Evolutionary conservation across 2,888 invertebrate species (phyloP).

Genomic region (Carabus problematicus): DNA sequence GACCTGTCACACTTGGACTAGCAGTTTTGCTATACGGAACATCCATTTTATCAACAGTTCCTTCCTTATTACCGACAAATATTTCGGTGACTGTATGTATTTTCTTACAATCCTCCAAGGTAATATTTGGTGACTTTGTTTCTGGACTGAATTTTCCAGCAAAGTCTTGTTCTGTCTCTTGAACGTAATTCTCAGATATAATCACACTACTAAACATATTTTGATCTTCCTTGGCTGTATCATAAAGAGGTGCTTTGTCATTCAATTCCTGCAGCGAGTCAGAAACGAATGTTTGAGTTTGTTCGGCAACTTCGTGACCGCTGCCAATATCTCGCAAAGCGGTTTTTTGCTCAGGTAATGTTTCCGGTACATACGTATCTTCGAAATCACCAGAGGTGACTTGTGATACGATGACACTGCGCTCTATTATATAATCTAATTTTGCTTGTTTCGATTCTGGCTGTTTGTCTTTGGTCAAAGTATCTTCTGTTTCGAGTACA

Average conservation of each 20-base stretch:
- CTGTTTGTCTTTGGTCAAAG: slow-evolving; percentile 51
- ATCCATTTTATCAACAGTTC: slow-evolving; percentile 48
- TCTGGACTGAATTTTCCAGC: slow-evolving; percentile 60
- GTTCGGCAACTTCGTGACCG: slow-evolving; percentile 57
- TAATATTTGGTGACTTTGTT: slow-evolving; percentile 59
- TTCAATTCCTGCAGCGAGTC: slow-evolving; percentile 51
- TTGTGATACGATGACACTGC: slow-evolving; percentile 57
- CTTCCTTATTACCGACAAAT: slow-evolving; percentile 55
- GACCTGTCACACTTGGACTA: slow-evolving; percentile 53
- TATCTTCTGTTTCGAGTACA: slow-evolving; percentile 59
- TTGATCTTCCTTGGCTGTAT: slow-evolving; percentile 56
- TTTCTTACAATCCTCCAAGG: slow-evolving; percentile 61
- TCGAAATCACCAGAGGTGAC: slow-evolving; percentile 60
- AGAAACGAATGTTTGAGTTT: slow-evolving; percentile 49
- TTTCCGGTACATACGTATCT: slow-evolving; percentile 53
- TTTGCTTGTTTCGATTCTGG: slow-evolving; percentile 59
- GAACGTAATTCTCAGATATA: slow-evolving; percentile 59
- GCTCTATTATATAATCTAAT: slow-evolving; percentile 57
- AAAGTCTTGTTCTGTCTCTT: slow-evolving; percentile 63
- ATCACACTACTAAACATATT: slow-evolving; percentile 61
- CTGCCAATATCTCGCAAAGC: slow-evolving; percentile 53
- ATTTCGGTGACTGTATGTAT: slow-evolving; percentile 58
- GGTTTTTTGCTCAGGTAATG: slow-evolving; percentile 53
- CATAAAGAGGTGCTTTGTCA: slow-evolving; percentile 49
- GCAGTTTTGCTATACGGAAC: slow-evolving; percentile 55